Base-by-base conservation (phyloP, 2,888 invertebrate genomes). In the Balanococcus diminutus region DNA sequence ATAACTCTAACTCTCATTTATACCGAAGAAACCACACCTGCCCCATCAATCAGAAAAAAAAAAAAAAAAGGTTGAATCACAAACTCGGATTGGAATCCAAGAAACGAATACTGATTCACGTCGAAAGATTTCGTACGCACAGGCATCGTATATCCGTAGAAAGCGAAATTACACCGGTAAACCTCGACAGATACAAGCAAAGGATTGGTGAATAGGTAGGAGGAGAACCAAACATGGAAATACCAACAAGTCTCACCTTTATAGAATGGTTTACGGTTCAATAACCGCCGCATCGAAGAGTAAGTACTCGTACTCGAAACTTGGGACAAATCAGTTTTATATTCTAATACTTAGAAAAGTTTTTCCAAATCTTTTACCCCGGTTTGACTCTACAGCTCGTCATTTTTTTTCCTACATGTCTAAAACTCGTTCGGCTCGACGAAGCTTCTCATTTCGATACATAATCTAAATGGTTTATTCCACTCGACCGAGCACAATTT, bases 401-500 rank as follows among this genome's bases (percentile, higher is more conserved):
- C 4, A n/a, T n/a, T n/a, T n/a, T n/a, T n/a, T n/a, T n/a, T 36
- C 8, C 36, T 36, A 36, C 36, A 36, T 36, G n/a, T n/a, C n/a
- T 36, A 36, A 36, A 46, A 46, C 56, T 56, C 19, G 19, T 51
- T 19, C 51, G 19, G 19, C 19, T 25, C 5, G 9, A 9, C 22
- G 22, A 56, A 56, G 22, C 25, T 61, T 11, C 46, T 46, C 61
- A 11, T 25, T 25, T 61, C 61, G 56, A 56, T 61, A 22, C 25
- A 61, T 31, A 67, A 25, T 67, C 25, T 2, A 28, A 67, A 79
- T n/a, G 9, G 75, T 79, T 32, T 79, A 79, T 79, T 79, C 75
- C 36, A 22, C 32, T 72, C 75, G 75, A 79, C 1, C 75, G 32
- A 79, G 75, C n/a, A 79, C 75, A 79, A 79, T 79, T 79, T 19